Conservation (phyloP, 2,888 invertebrate genomes). For the Cecidostiba fungosa region DNA sequence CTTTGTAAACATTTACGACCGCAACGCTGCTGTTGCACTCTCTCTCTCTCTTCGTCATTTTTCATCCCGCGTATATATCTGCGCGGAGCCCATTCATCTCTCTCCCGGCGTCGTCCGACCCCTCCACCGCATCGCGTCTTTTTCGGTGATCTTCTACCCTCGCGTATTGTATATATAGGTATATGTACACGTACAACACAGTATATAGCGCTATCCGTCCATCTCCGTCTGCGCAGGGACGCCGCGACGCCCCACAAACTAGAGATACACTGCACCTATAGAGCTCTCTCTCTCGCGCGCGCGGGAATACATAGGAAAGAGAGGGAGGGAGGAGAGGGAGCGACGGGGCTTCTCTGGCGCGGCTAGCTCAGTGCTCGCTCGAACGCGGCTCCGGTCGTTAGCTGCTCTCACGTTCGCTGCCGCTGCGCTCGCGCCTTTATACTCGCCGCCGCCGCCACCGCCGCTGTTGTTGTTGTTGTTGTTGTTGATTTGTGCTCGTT, state of each 20-base stretch:
- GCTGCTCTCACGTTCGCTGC: conserved; percentile 15
- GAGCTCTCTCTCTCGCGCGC: not conserved
- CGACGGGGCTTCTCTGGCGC: conserved; percentile 59
- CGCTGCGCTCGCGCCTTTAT: conserved; percentile 16
- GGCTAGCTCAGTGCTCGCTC: conserved; percentile 75
- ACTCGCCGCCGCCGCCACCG: not conserved
- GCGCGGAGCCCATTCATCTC: conserved; percentile 21
- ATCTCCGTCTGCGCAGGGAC: conserved; percentile 64
- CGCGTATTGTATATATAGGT: not conserved
- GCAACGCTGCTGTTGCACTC: not conserved
- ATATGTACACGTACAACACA: too few species aligned
- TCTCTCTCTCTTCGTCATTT: not conserved
- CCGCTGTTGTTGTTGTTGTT: not conserved
- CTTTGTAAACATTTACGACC: not conserved
- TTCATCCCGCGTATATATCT: not conserved
- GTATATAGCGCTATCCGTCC: not conserved
- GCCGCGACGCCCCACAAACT: conserved; percentile 59
- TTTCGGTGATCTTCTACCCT: not conserved
- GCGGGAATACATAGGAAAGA: conserved; percentile 24
- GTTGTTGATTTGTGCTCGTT: not conserved
- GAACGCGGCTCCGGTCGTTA: conserved; percentile 73
- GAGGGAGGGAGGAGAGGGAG: conserved; percentile 55
- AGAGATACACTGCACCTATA: not conserved
- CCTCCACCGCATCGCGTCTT: not conserved
- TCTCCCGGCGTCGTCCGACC: not conserved